Evolutionary conservation across 2,797 vertebrate species (phyloP).

Genomic region (Babyrousa celebensis): DNA sequence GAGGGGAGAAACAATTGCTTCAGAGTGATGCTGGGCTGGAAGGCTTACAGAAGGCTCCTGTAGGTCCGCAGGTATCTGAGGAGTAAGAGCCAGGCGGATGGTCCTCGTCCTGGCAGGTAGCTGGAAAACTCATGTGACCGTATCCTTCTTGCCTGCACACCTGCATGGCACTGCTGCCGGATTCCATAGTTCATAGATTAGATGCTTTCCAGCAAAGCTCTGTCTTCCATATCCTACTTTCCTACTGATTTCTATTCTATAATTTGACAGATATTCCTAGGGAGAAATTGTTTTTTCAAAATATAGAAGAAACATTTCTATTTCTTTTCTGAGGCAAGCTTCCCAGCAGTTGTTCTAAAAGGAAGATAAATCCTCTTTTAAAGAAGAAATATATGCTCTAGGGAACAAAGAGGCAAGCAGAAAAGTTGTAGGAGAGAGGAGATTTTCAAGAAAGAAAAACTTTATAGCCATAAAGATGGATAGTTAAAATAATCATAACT

Average conservation of each 20-base stretch:
- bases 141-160: neutral
- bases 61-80: constrained; percentile 85
- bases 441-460: constrained; percentile 21
- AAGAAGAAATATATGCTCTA: constrained; percentile 23
- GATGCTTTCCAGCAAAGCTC: constrained; percentile 29
- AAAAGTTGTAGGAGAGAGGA: neutral
- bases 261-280: neutral
- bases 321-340: constrained; percentile 51
- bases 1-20: constrained; percentile 76
- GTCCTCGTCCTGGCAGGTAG: neutral
- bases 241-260: constrained; percentile 43
- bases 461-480: neutral
- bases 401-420: constrained; percentile 37
- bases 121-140: neutral
- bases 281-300: constrained; percentile 15
- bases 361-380: constrained; percentile 3
- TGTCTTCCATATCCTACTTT: neutral
- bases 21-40: constrained; percentile 24
- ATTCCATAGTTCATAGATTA: neutral
- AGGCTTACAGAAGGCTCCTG: constrained; percentile 56
- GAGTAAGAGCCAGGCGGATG: constrained; percentile 79
- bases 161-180: neutral
- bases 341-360: constrained; percentile 30
- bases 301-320: constrained; percentile 18
- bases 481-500: constrained; percentile 29